A percentile compares a stretch with the other conserved stretches of the same genome.
Evolutionary conservation across 2,113 vertebrate genomes (phyloP).

Genomic region (Penelope pileata): DNA sequence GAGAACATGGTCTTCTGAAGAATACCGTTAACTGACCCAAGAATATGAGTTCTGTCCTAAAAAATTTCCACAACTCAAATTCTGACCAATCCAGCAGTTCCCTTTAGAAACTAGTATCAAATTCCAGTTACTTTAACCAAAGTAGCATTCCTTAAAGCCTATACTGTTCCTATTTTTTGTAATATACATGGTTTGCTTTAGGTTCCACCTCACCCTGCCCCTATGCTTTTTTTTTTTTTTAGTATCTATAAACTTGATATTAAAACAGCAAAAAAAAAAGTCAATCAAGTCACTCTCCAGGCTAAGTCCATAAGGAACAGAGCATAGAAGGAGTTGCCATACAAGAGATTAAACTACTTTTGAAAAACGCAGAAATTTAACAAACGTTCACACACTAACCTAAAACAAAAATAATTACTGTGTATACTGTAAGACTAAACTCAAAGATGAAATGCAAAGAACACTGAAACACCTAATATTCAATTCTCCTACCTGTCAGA

Average conservation of each 20-base stretch:
- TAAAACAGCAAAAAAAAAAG: not conserved
- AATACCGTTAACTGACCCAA: not conserved
- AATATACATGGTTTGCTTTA: not conserved
- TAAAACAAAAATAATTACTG: not conserved
- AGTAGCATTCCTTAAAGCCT: not conserved
- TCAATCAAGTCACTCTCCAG: not conserved
- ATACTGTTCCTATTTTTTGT: not conserved
- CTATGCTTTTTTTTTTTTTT: not conserved
- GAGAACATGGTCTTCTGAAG: not conserved
- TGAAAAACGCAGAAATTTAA: not conserved
- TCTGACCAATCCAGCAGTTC: not conserved
- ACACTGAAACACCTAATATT: not conserved
- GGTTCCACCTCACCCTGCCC: not conserved
- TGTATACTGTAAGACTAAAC: not conserved
- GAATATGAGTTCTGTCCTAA: not conserved
- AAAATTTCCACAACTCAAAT: not conserved
- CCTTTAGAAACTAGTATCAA: not conserved
- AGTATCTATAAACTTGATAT: not conserved
- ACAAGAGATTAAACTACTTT: not conserved
- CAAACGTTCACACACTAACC: not conserved
- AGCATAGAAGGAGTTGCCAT: not conserved
- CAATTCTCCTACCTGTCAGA: not conserved
- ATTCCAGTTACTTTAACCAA: not conserved
- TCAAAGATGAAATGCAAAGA: not conserved
- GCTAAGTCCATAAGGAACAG: not conserved